These are phyloP conservation scores for Muschampia plurimacula DNA, from an alignment of 2,888 invertebrate genomes.

Conservation along the genomic window DNA sequence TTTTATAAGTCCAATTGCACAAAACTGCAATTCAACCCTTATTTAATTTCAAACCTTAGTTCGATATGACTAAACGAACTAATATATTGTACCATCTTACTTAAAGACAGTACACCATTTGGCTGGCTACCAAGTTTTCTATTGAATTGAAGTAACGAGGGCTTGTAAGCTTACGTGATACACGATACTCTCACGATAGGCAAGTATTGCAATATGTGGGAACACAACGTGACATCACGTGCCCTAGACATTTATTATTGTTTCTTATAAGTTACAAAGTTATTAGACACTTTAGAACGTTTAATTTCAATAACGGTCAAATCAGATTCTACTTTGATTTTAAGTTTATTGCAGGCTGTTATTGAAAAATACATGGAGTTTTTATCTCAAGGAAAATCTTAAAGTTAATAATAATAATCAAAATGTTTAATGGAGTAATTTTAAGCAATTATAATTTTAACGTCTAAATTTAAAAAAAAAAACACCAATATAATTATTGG, in stretches of 20 bases:
- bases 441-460: too few relatives aligned
- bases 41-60: not conserved
- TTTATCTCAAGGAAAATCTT: too few relatives aligned
- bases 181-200: not conserved
- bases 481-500: too few relatives aligned
- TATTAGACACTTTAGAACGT: not conserved
- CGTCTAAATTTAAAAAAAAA: too few relatives aligned
- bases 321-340: too few relatives aligned
- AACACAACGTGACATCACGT: not conserved
- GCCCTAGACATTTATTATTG: not conserved
- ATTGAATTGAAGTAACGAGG: slow-evolving; percentile 33
- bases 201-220: slow-evolving; percentile 14
- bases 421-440: too few relatives aligned
- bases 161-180: slow-evolving; percentile 19
- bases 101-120: slow-evolving; percentile 24
- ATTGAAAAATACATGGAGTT: too few relatives aligned
- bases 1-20: not conserved
- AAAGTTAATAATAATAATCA: too few relatives aligned
- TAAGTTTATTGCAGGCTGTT: too few relatives aligned
- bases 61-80: not conserved
- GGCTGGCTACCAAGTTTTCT: slow-evolving; percentile 33
- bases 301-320: not conserved
- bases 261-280: not conserved
- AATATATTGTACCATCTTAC: slow-evolving; percentile 29
- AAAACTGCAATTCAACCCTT: not conserved